Percentiles rank a stretch among this genome's conserved stretches.
Evolutionary conservation across 2,113 vertebrate genomes (phyloP).

Genomic region (Micronycteris hirsuta): DNA sequence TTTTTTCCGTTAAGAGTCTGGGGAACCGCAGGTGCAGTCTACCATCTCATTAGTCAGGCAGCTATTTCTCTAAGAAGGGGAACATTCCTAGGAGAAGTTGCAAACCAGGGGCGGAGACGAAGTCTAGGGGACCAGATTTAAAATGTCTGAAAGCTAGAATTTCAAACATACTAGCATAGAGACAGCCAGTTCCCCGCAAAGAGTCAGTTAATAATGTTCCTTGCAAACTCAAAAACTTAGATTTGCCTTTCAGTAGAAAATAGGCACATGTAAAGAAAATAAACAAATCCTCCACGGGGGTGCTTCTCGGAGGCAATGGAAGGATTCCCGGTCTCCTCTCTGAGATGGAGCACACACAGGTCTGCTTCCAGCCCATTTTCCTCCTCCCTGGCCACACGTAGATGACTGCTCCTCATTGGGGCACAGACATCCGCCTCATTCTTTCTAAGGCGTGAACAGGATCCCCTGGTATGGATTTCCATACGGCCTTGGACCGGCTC

Average conservation of each 20-base stretch:
- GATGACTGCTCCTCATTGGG: neutral
- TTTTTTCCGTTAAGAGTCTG: neutral
- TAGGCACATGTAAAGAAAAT: neutral
- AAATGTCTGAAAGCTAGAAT: neutral
- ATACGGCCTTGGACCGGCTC: too few relatives aligned
- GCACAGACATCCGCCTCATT: too few relatives aligned
- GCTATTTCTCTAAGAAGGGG: neutral
- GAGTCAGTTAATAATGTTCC: neutral
- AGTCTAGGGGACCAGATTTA: rapidly evolving
- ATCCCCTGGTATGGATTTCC: neutral
- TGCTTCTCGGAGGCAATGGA: neutral
- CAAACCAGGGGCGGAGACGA: neutral
- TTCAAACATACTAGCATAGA: neutral
- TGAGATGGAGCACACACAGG: neutral
- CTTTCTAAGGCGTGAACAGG: neutral
- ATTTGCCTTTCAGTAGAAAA: neutral
- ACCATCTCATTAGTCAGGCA: neutral
- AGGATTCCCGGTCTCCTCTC: neutral
- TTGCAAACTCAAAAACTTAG: neutral
- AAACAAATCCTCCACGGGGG: neutral
- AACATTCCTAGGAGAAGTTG: neutral
- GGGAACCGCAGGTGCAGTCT: neutral
- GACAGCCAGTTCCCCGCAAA: neutral
- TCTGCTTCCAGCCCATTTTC: too few relatives aligned
- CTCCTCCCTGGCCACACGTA: neutral